Evolutionary conservation across 2,113 vertebrate species (phyloP), one percentile per base, ranked within the genome.

Genomic region (Coptodon rendalli): DNA sequence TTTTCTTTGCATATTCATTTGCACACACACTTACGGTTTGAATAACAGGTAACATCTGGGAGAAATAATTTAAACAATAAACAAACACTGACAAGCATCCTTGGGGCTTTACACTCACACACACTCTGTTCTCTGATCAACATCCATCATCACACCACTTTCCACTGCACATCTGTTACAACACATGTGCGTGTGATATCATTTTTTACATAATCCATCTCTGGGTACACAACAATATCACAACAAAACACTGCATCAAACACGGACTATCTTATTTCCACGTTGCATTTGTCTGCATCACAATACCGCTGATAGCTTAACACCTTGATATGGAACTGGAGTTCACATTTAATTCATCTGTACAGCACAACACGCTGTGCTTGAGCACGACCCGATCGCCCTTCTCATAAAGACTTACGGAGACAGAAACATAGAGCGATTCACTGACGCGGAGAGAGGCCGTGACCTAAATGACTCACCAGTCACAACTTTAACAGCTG

Each of bases 1-100:
- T 87, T 90, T 86, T 84, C 90, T 89, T 93, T 95, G 90, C 91
- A 93, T 94, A 89, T 90, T 88, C 31, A 87, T 92, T 91, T 93
- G 83, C 85, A 91, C 91, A 91, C 79, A 95, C 87, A 94, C 83
- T 93, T 89, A 93, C 88, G 89, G 29, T 83, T 91, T 87, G 38
- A 92, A 89, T 89, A 86, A 92, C 89, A 93, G 68, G 80, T 87
- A 87, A 93, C 87, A 86, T 86, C 79, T 88, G 91, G 84, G 80
- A 84, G 66, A 81, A 90, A 93, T 91, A 66, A 89, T 86, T 80
- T 83, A 63, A 85, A 93, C 89, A 86, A 86, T 71, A 86, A 89
- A 91, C 86, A 89, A 84, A 91, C 89, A 91, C 82, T 81, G 85
- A 90, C 85, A 38, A 84, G 27, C 73, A 52, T 78, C 45, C 45